A percentile compares a stretch with the other conserved stretches of the same genome.
These are phyloP conservation scores for Craniophora ligustri DNA, from an alignment of 2,888 invertebrate genomes.

Conservation along the genomic window DNA sequence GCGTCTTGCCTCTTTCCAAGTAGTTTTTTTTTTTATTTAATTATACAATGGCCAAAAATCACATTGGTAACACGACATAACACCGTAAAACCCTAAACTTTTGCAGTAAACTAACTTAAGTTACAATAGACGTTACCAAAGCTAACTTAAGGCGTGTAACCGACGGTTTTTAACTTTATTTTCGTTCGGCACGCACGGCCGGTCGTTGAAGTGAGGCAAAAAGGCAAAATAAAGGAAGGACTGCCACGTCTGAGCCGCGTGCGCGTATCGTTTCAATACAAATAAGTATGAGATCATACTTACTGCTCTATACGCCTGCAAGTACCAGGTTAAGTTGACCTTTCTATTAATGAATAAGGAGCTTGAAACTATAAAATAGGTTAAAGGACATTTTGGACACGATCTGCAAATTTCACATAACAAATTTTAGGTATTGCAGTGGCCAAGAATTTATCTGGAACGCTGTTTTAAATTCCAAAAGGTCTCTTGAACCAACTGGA, in stretches of 20 bases:
- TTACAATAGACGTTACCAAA: neutral
- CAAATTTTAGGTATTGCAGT: no score
- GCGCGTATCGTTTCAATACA: constrained; percentile 47
- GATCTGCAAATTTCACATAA: no score
- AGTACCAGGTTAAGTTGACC: constrained; percentile 46
- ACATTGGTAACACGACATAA: constrained; percentile 15
- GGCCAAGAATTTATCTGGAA: no score
- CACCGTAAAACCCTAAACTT: constrained; percentile 18
- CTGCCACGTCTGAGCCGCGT: constrained; percentile 37
- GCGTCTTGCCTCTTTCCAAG: no score
- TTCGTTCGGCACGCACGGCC: constrained; percentile 7
- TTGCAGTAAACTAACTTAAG: neutral
- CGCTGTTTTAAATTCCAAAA: no score
- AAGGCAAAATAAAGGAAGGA: constrained; percentile 24
- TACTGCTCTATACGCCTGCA: constrained; percentile 32
- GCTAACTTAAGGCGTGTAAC: neutral
- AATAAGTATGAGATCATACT: constrained; percentile 63
- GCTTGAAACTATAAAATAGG: neutral
- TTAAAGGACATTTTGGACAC: neutral
- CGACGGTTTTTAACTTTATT: constrained; percentile 19
- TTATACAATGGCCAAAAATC: neutral
- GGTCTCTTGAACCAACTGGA: no score
- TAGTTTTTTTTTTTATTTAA: no score
- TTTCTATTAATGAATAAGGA: constrained; percentile 28
- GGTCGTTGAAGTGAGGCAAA: constrained; percentile 11